These are phyloP conservation scores for Echinops telfairi DNA, from an alignment of 2,113 vertebrate species.

Conservation along the genomic window DNA sequence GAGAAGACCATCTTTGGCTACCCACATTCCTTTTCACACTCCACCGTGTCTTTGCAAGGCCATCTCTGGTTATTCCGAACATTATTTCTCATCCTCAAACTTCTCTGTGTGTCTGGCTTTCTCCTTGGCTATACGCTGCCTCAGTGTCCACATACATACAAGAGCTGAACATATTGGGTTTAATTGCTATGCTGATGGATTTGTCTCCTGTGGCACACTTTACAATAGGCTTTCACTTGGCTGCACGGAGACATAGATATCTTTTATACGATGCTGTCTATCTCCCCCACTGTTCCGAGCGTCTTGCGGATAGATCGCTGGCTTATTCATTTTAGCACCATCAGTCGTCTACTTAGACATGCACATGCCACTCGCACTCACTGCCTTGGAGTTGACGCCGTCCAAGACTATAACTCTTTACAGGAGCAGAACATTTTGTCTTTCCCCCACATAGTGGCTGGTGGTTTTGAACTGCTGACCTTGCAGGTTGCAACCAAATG, in stretches of 20 bases:
- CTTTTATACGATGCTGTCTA: not conserved
- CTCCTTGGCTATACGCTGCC: not conserved
- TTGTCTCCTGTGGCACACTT: not conserved
- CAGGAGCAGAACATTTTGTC: no score
- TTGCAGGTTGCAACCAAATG: no score
- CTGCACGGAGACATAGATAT: not conserved
- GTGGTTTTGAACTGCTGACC: no score
- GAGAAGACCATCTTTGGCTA: not conserved
- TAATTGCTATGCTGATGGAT: not conserved
- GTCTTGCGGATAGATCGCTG: not conserved
- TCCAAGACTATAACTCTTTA: no score
- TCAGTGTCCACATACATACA: not conserved
- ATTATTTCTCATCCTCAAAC: not conserved
- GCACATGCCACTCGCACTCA: no score
- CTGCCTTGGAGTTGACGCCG: no score
- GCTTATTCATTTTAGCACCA: not conserved
- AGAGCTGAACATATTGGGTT: not conserved
- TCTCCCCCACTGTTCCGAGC: not conserved
- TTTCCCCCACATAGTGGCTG: no score
- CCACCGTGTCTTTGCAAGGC: no score
- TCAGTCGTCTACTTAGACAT: not conserved
- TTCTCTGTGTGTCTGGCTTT: not conserved
- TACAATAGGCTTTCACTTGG: not conserved
- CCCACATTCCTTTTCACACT: not conserved
- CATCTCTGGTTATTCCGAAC: no score